phyloP scores from a whole-genome alignment of 2,888 invertebrate species.

The Hedychridium roseum region DNA sequence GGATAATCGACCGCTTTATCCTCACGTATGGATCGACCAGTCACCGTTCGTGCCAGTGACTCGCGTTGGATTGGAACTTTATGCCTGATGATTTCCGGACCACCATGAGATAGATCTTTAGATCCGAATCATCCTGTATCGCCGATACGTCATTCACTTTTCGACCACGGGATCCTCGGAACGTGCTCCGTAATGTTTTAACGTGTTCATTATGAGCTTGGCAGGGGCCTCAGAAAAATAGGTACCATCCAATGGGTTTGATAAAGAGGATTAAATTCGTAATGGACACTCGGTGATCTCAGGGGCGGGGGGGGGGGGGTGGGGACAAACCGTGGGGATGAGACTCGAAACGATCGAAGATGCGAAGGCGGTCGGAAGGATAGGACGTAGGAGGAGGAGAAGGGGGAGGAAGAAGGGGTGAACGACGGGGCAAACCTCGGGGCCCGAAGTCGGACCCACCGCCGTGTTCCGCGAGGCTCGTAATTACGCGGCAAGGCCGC shows the following conservation, averaged over 20 bases:
- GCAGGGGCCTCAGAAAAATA: no score
- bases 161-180: not conserved
- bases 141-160: no score
- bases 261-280: not conserved
- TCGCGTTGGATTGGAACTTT: constrained; percentile 3
- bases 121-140: not conserved
- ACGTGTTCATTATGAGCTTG: no score
- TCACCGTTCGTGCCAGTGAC: constrained; percentile 7
- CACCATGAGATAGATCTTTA: not conserved
- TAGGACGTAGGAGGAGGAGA: constrained; percentile 13
- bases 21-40: constrained; percentile 11
- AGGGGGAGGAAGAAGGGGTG: constrained; percentile 11
- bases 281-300: not conserved
- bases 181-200: no score
- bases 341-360: constrained; percentile 14
- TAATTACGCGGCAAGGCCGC: constrained; percentile 53
- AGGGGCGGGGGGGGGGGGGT: constrained; percentile 1
- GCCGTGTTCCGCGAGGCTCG: constrained; percentile 61
- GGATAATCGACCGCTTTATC: constrained; percentile 18
- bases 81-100: constrained; percentile 1
- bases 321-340: constrained; percentile 12
- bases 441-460: constrained; percentile 54
- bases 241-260: not conserved
- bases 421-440: constrained; percentile 18
- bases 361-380: constrained; percentile 17